These are phyloP conservation scores for Anoplophora glabripennis DNA, from an alignment of 1,140 invertebrate genomes.

Conservation along the genomic window DNA sequence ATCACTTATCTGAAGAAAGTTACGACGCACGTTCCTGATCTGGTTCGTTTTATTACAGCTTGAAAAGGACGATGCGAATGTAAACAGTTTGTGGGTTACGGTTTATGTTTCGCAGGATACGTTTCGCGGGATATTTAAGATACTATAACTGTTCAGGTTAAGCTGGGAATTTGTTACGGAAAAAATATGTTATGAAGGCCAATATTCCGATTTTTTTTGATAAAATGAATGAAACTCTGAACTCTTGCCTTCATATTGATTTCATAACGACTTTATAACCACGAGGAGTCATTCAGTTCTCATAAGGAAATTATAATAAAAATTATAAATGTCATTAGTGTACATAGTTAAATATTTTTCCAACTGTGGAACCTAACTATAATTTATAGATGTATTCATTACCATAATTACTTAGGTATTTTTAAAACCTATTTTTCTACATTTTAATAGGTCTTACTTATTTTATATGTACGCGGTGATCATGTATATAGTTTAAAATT, in stretches of 20 bases:
- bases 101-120: slow-evolving; percentile 23
- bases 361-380: too few species aligned
- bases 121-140: slow-evolving; percentile 47
- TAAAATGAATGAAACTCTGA: background rate
- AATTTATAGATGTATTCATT: too few species aligned
- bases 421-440: too few species aligned
- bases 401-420: too few species aligned
- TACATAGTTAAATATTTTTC: too few species aligned
- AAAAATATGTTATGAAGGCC: slow-evolving; percentile 35
- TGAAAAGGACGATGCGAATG: slow-evolving; percentile 27
- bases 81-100: slow-evolving; percentile 27
- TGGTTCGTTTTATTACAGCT: slow-evolving; percentile 28
- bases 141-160: slow-evolving; percentile 35
- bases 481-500: background rate
- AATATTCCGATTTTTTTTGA: background rate
- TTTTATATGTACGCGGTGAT: too few species aligned
- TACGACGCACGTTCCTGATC: slow-evolving; percentile 32
- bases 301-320: too few species aligned
- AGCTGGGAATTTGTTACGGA: slow-evolving; percentile 31
- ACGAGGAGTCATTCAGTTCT: too few species aligned
- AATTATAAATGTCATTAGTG: too few species aligned
- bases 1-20: slow-evolving; percentile 32
- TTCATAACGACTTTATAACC: too few species aligned
- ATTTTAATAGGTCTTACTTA: too few species aligned
- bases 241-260: background rate